These are phyloP conservation scores for Acrocyrtus sp. DNA, from an alignment of 2,888 invertebrate species.

Conservation along the genomic window DNA sequence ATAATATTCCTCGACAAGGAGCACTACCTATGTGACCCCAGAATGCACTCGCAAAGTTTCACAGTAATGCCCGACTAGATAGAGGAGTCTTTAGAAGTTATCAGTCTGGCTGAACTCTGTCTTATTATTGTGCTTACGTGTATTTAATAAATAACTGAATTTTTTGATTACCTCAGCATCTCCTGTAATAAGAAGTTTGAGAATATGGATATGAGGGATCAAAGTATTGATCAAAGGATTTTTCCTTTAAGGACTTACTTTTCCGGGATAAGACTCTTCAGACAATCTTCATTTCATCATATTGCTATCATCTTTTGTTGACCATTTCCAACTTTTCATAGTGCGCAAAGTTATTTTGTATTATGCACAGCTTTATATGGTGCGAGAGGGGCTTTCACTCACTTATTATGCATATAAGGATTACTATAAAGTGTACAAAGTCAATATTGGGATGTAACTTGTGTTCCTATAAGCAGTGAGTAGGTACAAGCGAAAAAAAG, in stretches of 20 bases:
- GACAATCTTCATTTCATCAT: conserved; percentile 32
- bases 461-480: background rate
- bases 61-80: too few species aligned
- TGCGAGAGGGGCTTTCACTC: background rate
- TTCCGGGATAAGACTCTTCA: conserved; percentile 28
- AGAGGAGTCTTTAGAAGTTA: too few species aligned
- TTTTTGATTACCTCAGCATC: conserved; percentile 47
- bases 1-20: too few species aligned
- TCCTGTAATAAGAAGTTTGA: conserved; percentile 37
- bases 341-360: background rate
- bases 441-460: background rate
- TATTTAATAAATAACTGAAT: conserved; percentile 36
- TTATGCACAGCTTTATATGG: background rate
- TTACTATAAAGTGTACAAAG: background rate
- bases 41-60: too few species aligned
- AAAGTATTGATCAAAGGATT: conserved; percentile 53
- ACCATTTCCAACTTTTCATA: conserved; percentile 10
- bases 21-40: too few species aligned
- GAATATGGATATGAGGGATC: conserved; percentile 52
- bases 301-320: conserved; percentile 25
- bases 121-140: too few species aligned
- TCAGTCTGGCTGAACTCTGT: too few species aligned
- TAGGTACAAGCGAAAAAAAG: background rate
- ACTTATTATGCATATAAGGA: too few species aligned
- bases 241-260: conserved; percentile 28